Percentiles rank a stretch among this genome's conserved stretches.
Conservation (phyloP, 2,888 invertebrate genomes). For the Acanthoscelides obtectus region DNA sequence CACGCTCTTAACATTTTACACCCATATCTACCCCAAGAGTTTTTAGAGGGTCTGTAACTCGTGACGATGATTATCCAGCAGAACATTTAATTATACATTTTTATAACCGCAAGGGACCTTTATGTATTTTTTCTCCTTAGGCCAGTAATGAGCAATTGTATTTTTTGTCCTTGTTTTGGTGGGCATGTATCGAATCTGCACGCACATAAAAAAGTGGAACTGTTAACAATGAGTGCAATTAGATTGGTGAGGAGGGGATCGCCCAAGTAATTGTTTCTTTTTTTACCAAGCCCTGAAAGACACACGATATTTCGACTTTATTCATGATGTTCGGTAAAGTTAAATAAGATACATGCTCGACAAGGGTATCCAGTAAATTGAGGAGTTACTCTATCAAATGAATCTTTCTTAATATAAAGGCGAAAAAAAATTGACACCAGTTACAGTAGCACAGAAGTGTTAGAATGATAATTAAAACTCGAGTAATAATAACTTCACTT, state of each 20-base stretch:
- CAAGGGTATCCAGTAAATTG: no score
- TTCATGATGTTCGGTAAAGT: no score
- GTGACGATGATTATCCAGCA: constrained; percentile 18
- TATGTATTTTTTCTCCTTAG: no score
- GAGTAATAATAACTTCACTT: no score
- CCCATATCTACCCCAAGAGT: neutral
- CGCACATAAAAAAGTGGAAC: neutral
- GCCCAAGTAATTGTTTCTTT: neutral
- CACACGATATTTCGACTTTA: no score
- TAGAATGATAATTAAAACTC: no score
- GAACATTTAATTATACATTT: constrained; percentile 18
- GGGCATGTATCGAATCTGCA: neutral
- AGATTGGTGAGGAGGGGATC: neutral
- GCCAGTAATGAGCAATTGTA: neutral
- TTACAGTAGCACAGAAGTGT: no score
- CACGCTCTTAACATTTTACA: neutral
- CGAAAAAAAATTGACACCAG: no score
- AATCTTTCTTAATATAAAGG: no score
- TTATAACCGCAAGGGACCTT: constrained; percentile 15
- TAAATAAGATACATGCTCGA: no score
- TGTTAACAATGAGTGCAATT: neutral
- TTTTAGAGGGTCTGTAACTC: constrained; percentile 12
- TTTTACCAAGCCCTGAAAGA: no score
- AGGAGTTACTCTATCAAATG: no score
- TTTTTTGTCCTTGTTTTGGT: neutral